Percentiles rank a stretch among this genome's conserved stretches.
These are phyloP conservation scores for Melipona quadrifasciata DNA, from an alignment of 1,140 invertebrate genomes.

Conservation along the genomic window DNA sequence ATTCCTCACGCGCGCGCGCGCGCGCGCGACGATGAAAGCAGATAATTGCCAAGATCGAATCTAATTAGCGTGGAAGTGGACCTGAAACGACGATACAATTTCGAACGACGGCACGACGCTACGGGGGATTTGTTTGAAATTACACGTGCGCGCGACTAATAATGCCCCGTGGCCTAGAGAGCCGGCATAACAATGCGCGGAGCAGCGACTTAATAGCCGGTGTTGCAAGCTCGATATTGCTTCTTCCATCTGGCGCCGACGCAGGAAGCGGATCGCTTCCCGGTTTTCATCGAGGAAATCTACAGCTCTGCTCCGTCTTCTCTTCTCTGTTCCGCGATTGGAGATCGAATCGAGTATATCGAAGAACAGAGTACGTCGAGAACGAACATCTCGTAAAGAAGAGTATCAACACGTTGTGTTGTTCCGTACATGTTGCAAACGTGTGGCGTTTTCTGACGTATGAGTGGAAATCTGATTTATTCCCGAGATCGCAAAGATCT, in stretches of 20 bases:
- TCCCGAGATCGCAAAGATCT: too few species aligned
- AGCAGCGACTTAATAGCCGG: constrained; percentile 23
- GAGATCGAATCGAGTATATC: neutral
- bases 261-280: neutral
- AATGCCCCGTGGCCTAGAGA: constrained; percentile 1
- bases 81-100: constrained; percentile 19
- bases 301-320: too few species aligned
- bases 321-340: too few species aligned
- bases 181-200: neutral
- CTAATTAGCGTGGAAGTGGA: constrained; percentile 72
- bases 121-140: constrained; percentile 14
- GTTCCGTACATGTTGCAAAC: too few species aligned
- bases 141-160: constrained; percentile 23
- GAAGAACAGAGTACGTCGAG: neutral
- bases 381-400: neutral
- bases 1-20: constrained; percentile 56
- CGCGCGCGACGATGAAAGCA: constrained; percentile 73
- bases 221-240: constrained; percentile 5
- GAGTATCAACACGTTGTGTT: too few species aligned
- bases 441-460: too few species aligned
- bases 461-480: too few species aligned
- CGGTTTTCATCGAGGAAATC: neutral
- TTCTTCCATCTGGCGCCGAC: neutral
- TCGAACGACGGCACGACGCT: neutral
- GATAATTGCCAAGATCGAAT: constrained; percentile 75